Evolutionary conservation across 2,113 vertebrate species (phyloP), one percentile per base, ranked within the genome.

Genomic region (Dicentrarchus labrax): DNA sequence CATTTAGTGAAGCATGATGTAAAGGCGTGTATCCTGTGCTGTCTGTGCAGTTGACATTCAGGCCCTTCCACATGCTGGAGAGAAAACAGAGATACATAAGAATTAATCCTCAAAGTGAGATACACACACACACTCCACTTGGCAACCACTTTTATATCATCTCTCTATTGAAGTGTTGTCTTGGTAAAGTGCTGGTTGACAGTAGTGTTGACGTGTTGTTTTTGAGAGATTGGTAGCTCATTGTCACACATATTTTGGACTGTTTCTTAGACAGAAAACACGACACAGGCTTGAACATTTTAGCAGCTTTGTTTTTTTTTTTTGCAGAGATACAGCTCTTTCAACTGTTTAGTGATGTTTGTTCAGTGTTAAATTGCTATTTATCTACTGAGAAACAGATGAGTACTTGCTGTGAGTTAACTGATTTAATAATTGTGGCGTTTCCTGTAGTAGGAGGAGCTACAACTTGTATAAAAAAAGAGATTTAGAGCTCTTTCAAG

Each of bases 21-120:
- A 98, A 93, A 83, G 97, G 97, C 76, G 97, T 98, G 91, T 98
- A 98, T 90, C 97, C 97, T 45, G 97, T 97, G 92, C 96, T 97
- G 95, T 98, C 97, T 72, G 96, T 97, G 93, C 97, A 98, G 95
- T 98, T 98, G 91, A 98, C 96, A 78, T 97, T 98, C 91, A 97
- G 96, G 86, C 97, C 97, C 90, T 97, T 95, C 97, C 97, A 98
- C 92, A 98, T 98, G 95, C 97, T 98, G 97, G 39, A 91, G 94
- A 93, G 91, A 96, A 45, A 77, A 96, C 30, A 94, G 22, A 88
- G 5, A 88, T 0, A 73, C 41, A 68, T 5, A 45, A 78, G 2
- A 72, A 57, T 83, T 69, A 74, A 61, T n/a, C 12, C 7, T 51
- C 24, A 41, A 10, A 59, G 12, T 41, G 5, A 47, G 5, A 53